Evolutionary conservation across 2,113 vertebrate genomes (phyloP).

Genomic region (Mola mola): DNA sequence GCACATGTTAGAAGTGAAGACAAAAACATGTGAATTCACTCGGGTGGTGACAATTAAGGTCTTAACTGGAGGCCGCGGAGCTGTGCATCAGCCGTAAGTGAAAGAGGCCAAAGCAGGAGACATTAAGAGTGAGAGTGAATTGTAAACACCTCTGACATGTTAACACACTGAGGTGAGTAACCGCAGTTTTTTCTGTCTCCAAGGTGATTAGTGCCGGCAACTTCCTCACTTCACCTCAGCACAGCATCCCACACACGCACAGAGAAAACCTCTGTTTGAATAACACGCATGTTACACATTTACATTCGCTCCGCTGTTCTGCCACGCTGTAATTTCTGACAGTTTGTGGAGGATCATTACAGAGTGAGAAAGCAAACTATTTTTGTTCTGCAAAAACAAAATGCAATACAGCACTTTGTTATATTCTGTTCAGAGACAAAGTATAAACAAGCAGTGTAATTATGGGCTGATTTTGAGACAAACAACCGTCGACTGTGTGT

Average conservation of each 20-base stretch:
- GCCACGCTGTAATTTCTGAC: constrained; percentile 43
- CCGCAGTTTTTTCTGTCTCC: constrained; percentile 23
- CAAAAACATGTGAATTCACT: no score
- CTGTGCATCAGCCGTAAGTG: neutral
- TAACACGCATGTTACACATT: constrained; percentile 17
- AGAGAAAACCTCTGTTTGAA: constrained; percentile 25
- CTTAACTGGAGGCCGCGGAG: neutral
- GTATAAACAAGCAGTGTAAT: constrained; percentile 74
- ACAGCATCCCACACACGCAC: neutral
- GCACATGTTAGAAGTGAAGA: no score
- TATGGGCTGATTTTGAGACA: constrained; percentile 67
- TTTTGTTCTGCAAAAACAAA: constrained; percentile 70
- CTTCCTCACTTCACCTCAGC: constrained; percentile 21
- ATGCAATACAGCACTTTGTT: constrained; percentile 71
- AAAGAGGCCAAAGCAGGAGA: constrained; percentile 6
- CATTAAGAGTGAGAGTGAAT: constrained; percentile 39
- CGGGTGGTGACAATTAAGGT: no score
- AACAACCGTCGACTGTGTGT: constrained; percentile 50
- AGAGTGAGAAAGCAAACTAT: constrained; percentile 73
- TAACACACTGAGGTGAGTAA: constrained; percentile 39
- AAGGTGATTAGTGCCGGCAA: constrained; percentile 47
- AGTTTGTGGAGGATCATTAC: constrained; percentile 66
- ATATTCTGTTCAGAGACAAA: constrained; percentile 65
- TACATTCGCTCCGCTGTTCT: constrained; percentile 9
- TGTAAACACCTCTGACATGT: constrained; percentile 53